Conservation (phyloP, 2,797 vertebrate species). For the Eulemur mongoz region DNA sequence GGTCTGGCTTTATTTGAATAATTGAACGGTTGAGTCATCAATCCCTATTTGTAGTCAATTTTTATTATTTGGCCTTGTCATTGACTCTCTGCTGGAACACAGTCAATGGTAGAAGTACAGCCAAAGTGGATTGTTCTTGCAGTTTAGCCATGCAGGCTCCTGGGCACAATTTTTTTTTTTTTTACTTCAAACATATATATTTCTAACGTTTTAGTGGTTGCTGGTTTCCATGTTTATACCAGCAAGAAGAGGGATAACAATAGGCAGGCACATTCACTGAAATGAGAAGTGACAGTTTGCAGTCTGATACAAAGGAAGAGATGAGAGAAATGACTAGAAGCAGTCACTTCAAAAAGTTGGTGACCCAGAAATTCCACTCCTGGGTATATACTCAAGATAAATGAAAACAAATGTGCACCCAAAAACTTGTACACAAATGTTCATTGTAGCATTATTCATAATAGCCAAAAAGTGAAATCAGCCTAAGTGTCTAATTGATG, state of each 20-base stretch:
- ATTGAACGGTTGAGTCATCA: background rate
- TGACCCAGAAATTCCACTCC: background rate
- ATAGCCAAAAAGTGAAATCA: background rate
- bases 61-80: background rate
- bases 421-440: background rate
- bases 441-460: background rate
- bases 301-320: background rate
- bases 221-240: background rate
- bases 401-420: background rate
- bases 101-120: background rate
- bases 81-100: background rate
- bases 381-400: background rate
- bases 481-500: background rate
- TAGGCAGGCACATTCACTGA: background rate
- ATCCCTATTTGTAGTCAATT: background rate
- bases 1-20: constrained; percentile 8
- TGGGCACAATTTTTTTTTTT: background rate
- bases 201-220: background rate
- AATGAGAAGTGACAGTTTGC: background rate
- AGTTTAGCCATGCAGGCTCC: background rate
- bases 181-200: background rate
- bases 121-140: background rate
- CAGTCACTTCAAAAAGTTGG: background rate
- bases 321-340: background rate
- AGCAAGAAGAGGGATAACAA: background rate